A percentile compares a stretch with the other conserved stretches of the same genome.
Conservation (phyloP, 2,113 vertebrate species). For the Formicarius rufipectus region DNA sequence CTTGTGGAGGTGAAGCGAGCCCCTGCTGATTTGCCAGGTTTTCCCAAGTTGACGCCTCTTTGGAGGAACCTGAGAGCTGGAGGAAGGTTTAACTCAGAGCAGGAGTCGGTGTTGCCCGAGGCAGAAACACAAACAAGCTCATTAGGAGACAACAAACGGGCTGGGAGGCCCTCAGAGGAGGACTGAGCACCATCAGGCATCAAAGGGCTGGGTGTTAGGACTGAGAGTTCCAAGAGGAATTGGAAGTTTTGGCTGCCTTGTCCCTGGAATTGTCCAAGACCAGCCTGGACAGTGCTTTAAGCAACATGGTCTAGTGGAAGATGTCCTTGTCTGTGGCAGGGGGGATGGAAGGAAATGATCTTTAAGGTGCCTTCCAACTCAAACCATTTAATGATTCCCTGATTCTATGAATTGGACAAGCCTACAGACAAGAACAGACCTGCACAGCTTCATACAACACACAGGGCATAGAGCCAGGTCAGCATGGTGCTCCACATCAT, state of each 20-base stretch:
- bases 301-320: not conserved
- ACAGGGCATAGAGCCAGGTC: not conserved
- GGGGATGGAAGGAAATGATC: not conserved
- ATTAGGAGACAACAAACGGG: not conserved
- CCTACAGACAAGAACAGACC: not conserved
- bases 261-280: too few relatives aligned
- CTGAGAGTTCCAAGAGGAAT: not conserved
- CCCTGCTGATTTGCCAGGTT: not conserved
- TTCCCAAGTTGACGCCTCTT: accelerated
- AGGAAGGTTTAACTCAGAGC: not conserved
- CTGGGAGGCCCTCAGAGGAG: not conserved
- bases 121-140: not conserved
- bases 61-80: not conserved
- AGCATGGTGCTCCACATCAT: not conserved
- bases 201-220: not conserved
- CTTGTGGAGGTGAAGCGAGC: not conserved
- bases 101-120: not conserved
- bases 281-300: not conserved
- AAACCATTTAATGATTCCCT: not conserved
- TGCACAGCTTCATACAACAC: not conserved
- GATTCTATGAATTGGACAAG: not conserved
- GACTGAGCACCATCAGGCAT: not conserved
- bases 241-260: not conserved
- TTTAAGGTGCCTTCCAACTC: not conserved
- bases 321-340: not conserved